A percentile compares a stretch with the other conserved stretches of the same genome.
These are phyloP conservation scores for Ophion costatus DNA, from an alignment of 2,888 invertebrate genomes.

Conservation along the genomic window DNA sequence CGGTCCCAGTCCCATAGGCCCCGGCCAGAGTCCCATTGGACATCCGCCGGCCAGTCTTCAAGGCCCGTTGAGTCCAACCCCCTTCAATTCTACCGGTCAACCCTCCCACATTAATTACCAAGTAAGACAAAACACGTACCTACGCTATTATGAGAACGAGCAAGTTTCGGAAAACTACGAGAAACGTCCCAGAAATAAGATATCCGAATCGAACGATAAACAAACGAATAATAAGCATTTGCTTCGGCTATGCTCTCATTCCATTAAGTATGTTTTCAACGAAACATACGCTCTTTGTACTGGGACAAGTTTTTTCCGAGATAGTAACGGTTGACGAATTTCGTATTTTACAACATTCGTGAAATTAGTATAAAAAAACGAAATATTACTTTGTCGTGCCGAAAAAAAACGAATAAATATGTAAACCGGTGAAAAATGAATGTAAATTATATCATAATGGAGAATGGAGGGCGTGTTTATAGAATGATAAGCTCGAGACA, in stretches of 20 bases:
- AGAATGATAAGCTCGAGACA: background rate
- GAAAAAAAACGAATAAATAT: background rate
- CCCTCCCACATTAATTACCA: conserved; percentile 88
- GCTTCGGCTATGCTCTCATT: background rate
- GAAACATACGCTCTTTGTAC: background rate
- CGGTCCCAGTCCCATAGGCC: conserved; percentile 82
- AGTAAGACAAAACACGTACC: conserved; percentile 83
- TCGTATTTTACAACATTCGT: background rate
- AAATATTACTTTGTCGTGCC: background rate
- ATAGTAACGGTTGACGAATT: too few species aligned
- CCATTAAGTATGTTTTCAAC: background rate
- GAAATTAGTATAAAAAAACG: background rate
- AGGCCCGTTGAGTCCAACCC: conserved; percentile 84
- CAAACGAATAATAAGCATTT: background rate
- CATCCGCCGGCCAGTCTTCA: conserved; percentile 88
- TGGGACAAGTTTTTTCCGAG: conserved; percentile 2
- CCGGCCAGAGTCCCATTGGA: conserved; percentile 82
- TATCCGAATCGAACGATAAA: background rate
- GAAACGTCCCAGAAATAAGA: conserved; percentile 2
- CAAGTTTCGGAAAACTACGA: background rate
- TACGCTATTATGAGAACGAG: conserved; percentile 44
- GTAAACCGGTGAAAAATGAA: background rate
- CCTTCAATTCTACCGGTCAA: conserved; percentile 85
- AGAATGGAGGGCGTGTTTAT: background rate
- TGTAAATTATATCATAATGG: background rate